Conservation (phyloP, 1,140 invertebrate genomes). For the Doryteuthis pealeii region DNA sequence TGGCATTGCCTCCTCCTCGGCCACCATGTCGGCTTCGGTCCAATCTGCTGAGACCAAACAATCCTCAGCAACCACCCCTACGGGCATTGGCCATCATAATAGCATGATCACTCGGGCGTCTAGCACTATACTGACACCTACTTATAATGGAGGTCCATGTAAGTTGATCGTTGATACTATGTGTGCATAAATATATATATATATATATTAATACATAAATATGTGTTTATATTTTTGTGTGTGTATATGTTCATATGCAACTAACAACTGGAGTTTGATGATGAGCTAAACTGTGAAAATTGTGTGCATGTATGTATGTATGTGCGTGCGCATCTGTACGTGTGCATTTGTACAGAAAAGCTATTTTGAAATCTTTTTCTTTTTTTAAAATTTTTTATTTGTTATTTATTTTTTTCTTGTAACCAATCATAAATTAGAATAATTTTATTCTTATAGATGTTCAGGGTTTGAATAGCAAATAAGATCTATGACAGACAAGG, state of each 20-base stretch:
- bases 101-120: neutral
- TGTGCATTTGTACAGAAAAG: no score
- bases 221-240: neutral
- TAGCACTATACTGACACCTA: conserved; percentile 1
- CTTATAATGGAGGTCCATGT: neutral
- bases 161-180: neutral
- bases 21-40: neutral
- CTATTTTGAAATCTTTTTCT: no score
- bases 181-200: neutral
- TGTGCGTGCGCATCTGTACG: no score
- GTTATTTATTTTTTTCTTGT: no score
- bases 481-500: no score
- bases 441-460: no score
- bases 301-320: no score
- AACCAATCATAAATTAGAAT: no score
- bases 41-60: neutral
- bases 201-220: neutral
- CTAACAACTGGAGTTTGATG: neutral
- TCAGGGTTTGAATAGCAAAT: no score
- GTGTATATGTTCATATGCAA: neutral
- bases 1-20: neutral
- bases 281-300: no score
- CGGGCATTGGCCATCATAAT: neutral
- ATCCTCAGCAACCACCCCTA: neutral
- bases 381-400: no score